These are phyloP conservation scores for Spinus olivaceus DNA, from an alignment of 2,797 vertebrate species.

Conservation along the genomic window DNA sequence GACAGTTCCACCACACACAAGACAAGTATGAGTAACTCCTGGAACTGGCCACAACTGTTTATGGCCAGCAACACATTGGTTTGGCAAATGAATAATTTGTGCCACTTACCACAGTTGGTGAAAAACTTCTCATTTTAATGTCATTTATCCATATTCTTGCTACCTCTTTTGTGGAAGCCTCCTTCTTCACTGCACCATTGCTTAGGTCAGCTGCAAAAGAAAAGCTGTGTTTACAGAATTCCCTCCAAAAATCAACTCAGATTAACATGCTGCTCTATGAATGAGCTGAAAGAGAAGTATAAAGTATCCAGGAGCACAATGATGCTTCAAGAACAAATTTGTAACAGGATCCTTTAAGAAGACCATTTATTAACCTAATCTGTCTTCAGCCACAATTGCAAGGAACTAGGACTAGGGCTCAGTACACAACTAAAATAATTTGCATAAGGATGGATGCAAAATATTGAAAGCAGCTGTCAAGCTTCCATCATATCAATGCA, in stretches of 20 bases:
- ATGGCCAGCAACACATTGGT: neutral
- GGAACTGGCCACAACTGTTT: neutral
- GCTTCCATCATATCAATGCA: neutral
- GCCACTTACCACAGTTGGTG: constrained; percentile 87
- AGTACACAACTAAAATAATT: neutral
- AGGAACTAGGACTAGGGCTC: neutral
- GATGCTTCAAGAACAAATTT: neutral
- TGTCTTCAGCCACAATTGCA: neutral
- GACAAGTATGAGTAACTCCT: neutral
- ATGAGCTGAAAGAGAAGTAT: neutral
- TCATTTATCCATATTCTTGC: constrained; percentile 93
- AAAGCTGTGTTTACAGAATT: constrained; percentile 11
- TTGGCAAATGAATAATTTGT: neutral
- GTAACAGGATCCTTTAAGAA: neutral
- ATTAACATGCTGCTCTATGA: neutral
- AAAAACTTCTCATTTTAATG: constrained; percentile 89
- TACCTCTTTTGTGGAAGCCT: constrained; percentile 88
- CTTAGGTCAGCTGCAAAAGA: constrained; percentile 85
- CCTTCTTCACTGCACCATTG: constrained; percentile 93
- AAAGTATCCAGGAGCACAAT: neutral
- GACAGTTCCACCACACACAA: neutral
- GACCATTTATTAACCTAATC: neutral
- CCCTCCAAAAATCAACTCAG: neutral
- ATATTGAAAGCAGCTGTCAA: neutral
- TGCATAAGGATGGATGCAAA: neutral